Conservation (phyloP, 2,113 vertebrate species). For the Pelvicachromis taeniatus region DNA sequence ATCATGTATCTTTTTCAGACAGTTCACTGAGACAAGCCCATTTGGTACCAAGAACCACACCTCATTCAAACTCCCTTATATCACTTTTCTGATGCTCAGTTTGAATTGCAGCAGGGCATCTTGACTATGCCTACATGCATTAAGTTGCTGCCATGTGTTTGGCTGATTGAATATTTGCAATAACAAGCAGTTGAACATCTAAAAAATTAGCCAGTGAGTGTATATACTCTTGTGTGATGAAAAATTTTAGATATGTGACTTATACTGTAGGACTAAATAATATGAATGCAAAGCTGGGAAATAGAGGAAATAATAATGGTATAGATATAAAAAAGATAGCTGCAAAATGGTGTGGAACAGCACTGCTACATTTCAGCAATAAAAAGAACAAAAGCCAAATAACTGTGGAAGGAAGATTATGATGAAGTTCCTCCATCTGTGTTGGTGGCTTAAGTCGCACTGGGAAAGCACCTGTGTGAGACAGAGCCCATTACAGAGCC, state of each 20-base stretch:
- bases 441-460: conserved; percentile 1
- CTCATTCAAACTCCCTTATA: neutral
- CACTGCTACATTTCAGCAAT: neutral
- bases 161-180: neutral
- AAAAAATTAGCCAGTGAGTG: neutral
- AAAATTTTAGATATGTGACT: neutral
- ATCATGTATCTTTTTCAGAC: neutral
- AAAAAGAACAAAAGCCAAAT: neutral
- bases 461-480: conserved; percentile 47
- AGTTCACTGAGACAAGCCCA: neutral
- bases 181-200: neutral
- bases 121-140: rapidly evolving
- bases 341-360: neutral
- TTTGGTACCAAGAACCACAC: neutral
- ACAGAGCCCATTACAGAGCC: conserved; percentile 35
- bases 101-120: no score
- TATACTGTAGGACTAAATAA: neutral
- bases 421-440: conserved; percentile 44
- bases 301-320: neutral
- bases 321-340: neutral
- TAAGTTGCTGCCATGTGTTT: neutral
- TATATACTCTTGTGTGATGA: neutral
- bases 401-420: neutral
- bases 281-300: neutral
- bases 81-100: neutral